Percentiles rank a stretch among this genome's conserved stretches.
These are phyloP conservation scores for Esox masquinongy DNA, from an alignment of 2,797 vertebrate genomes.

Conservation along the genomic window DNA sequence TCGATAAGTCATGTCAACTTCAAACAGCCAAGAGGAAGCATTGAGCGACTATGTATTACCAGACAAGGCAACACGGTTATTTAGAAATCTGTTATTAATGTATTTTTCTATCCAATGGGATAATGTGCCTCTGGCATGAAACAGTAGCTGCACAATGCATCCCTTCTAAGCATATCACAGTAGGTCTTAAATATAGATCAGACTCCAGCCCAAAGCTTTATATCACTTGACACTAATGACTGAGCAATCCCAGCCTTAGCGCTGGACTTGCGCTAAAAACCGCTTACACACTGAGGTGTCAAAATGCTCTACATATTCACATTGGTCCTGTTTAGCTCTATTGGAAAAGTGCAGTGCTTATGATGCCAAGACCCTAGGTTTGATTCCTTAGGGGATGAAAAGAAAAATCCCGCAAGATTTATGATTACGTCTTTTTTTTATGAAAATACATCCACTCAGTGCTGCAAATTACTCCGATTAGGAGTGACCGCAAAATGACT, in stretches of 20 bases:
- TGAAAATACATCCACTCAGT: no score
- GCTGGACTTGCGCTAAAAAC: neutral
- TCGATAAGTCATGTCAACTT: neutral
- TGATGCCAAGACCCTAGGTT: no score
- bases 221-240: neutral
- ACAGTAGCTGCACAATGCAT: neutral
- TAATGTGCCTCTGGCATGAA: neutral
- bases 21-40: neutral
- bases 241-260: neutral
- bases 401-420: no score
- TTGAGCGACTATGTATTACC: neutral
- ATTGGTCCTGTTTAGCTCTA: no score
- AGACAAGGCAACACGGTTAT: neutral
- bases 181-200: neutral
- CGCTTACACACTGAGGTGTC: neutral
- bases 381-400: no score
- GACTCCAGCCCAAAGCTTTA: neutral
- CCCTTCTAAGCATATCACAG: neutral
- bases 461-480: no score
- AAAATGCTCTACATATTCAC: neutral
- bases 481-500: no score
- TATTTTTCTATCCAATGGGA: neutral
- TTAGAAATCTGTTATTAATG: neutral
- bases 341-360: no score
- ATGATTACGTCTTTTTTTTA: no score